These are phyloP conservation scores for Meleagris gallopavo DNA, from an alignment of 2,113 vertebrate species.

Conservation along the genomic window DNA sequence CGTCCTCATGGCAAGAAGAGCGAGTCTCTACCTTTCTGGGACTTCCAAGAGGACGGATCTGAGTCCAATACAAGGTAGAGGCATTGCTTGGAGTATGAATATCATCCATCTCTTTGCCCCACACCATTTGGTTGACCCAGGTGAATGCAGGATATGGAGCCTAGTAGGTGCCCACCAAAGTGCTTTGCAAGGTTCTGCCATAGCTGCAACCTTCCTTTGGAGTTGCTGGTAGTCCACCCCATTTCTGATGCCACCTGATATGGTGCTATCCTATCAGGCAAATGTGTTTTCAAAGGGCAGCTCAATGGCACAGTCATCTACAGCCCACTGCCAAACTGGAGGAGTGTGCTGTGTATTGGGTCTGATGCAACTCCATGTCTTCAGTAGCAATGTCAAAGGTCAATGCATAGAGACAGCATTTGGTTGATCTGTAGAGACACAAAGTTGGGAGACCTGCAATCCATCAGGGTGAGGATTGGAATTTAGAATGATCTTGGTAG, in stretches of 20 bases:
- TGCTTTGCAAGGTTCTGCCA: neutral
- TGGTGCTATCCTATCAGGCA: neutral
- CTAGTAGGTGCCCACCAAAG: rapidly evolving
- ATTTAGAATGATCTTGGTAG: neutral
- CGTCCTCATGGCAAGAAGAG: neutral
- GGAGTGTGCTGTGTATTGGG: rapidly evolving
- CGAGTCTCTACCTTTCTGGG: neutral
- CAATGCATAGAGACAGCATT: neutral
- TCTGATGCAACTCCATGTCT: neutral
- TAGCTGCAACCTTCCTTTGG: neutral
- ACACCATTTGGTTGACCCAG: neutral
- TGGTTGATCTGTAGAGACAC: neutral
- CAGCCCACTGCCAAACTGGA: neutral
- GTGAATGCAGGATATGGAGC: neutral
- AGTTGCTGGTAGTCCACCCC: neutral
- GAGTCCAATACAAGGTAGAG: neutral
- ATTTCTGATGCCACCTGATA: neutral
- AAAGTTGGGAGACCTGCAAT: neutral
- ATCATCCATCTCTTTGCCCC: neutral
- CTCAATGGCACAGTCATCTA: neutral
- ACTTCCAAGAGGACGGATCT: neutral
- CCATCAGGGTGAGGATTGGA: neutral
- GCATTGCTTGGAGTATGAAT: neutral
- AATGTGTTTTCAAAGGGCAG: neutral
- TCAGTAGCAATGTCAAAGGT: rapidly evolving